Percentiles rank a stretch among this genome's conserved stretches.
phyloP scores from a whole-genome alignment of 2,797 vertebrate species.

The Lemur catta region DNA sequence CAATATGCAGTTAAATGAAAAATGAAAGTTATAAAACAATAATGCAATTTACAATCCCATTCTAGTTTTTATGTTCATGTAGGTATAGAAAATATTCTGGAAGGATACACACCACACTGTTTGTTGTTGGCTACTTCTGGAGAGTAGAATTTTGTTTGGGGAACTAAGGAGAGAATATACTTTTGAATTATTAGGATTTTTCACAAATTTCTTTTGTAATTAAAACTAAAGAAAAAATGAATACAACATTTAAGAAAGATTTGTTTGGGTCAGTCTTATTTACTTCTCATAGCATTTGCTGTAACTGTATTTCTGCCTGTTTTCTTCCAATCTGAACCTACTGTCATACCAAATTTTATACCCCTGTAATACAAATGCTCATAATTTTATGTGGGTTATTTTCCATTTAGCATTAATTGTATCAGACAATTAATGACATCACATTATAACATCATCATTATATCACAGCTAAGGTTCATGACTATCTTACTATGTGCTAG shows the following conservation, averaged over 20 bases:
- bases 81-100: background rate
- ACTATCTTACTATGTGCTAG: background rate
- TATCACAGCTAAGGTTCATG: background rate
- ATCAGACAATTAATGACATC: slow-evolving; percentile 9
- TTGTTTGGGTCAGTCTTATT: background rate
- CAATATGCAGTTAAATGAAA: background rate
- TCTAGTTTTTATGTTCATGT: background rate
- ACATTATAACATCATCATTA: background rate
- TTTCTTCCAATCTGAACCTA: background rate
- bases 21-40: slow-evolving; percentile 41
- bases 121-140: background rate
- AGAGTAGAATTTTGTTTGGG: background rate
- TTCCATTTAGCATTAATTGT: background rate
- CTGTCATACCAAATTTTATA: background rate
- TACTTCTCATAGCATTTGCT: background rate
- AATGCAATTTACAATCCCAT: background rate
- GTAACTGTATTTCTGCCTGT: background rate
- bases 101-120: background rate
- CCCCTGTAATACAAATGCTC: background rate
- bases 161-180: background rate
- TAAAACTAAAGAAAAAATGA: slow-evolving; percentile 46
- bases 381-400: background rate
- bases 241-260: background rate
- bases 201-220: slow-evolving; percentile 18
- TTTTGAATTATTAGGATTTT: slow-evolving; percentile 37